Percentiles rank a stretch among this genome's conserved stretches.
Evolutionary conservation across 2,113 vertebrate species (phyloP).

Genomic region (Phodopus roborovskii): DNA sequence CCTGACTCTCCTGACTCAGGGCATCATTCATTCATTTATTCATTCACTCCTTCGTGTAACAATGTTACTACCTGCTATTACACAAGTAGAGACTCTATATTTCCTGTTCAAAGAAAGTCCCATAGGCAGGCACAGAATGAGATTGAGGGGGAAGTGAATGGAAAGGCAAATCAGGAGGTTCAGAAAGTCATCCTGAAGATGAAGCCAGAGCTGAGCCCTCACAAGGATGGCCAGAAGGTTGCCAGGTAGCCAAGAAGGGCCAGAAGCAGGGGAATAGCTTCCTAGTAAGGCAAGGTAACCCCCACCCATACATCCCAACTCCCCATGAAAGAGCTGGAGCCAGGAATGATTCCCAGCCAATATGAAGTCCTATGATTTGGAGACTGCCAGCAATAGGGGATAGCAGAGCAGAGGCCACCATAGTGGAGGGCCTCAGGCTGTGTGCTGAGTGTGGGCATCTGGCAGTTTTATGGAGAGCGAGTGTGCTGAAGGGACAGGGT

Average conservation of each 20-base stretch:
- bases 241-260: not conserved
- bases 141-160: not conserved
- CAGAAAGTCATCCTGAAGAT: not conserved
- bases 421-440: not conserved
- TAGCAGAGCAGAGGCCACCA: not conserved
- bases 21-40: not conserved
- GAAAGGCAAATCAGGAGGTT: not conserved
- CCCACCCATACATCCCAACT: too few species aligned
- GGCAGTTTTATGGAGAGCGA: not conserved
- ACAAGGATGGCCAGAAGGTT: not conserved
- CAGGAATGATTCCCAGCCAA: not conserved
- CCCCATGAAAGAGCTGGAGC: not conserved
- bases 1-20: not conserved
- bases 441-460: not conserved
- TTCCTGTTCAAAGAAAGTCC: not conserved
- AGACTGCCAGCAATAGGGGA: not conserved
- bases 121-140: accelerated
- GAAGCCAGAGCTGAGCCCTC: not conserved
- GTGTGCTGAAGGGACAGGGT: too few species aligned
- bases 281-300: not conserved
- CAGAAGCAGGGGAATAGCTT: not conserved
- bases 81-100: not conserved
- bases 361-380: not conserved
- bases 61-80: not conserved
- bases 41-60: not conserved